These are phyloP conservation scores for Chloebia gouldiae DNA, from an alignment of 2,113 vertebrate species.

Conservation along the genomic window DNA sequence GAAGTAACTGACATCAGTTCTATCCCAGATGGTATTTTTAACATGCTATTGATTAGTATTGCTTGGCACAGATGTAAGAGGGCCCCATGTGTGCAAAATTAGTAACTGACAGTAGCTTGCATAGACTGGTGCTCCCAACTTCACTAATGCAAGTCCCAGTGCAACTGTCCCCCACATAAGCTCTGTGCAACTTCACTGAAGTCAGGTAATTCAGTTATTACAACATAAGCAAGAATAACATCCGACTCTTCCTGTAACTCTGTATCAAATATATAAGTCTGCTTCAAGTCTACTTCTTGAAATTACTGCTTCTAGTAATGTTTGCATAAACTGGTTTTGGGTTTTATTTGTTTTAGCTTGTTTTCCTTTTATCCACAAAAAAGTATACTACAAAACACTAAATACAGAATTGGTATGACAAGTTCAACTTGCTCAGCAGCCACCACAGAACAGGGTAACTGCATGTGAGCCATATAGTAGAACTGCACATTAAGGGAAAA, in stretches of 20 bases:
- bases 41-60: neutral
- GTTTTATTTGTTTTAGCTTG: neutral
- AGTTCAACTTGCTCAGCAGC: neutral
- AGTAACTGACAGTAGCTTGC: neutral
- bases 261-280: neutral
- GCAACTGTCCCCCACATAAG: rapidly evolving
- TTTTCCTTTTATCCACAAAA: neutral
- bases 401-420: neutral
- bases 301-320: neutral
- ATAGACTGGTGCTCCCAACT: neutral
- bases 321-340: neutral
- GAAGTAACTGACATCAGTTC: neutral
- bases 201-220: neutral
- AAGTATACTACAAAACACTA: neutral
- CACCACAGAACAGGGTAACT: neutral
- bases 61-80: neutral
- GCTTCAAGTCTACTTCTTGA: neutral
- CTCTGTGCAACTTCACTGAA: neutral
- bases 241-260: neutral
- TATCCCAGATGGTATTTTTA: neutral
- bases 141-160: neutral
- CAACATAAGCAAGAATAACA: neutral
- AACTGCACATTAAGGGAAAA: neutral
- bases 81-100: neutral
- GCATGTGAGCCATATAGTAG: neutral